Evolutionary conservation across 2,113 vertebrate species (phyloP).

Genomic region (Rhinolophus ferrumequinum): DNA sequence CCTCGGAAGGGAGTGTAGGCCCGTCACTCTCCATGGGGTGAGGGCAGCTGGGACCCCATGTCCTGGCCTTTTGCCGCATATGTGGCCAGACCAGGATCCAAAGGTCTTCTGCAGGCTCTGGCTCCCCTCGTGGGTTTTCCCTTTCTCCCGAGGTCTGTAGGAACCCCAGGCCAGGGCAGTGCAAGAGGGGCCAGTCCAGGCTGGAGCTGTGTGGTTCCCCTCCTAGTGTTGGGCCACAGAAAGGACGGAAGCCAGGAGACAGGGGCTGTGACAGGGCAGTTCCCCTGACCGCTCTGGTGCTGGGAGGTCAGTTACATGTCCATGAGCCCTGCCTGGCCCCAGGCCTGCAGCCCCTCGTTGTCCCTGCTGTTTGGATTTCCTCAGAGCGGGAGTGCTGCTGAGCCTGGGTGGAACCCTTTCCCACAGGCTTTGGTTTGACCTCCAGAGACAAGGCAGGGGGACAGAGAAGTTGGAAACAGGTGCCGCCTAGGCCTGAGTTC

Average conservation of each 20-base stretch:
- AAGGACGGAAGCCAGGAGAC: background rate
- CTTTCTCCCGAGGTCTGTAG: rapidly evolving
- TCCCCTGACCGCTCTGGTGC: background rate
- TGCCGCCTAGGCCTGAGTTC: slow-evolving; percentile 38
- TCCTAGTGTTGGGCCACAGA: background rate
- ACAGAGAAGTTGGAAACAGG: slow-evolving; percentile 70
- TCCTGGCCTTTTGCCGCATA: background rate
- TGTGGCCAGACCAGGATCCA: background rate
- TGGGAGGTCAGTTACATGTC: background rate
- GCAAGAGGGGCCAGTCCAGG: too few relatives aligned
- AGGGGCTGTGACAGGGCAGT: background rate
- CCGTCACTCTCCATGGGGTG: background rate
- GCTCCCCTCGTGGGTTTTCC: background rate
- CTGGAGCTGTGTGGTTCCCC: background rate
- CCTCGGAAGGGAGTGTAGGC: background rate
- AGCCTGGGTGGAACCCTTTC: background rate
- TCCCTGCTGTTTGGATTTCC: background rate
- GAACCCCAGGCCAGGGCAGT: background rate
- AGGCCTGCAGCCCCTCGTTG: background rate
- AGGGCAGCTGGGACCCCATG: too few relatives aligned
- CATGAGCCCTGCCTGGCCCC: background rate
- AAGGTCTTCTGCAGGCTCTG: background rate
- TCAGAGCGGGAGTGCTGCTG: rapidly evolving
- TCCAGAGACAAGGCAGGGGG: slow-evolving; percentile 70
- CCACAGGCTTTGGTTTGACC: slow-evolving; percentile 42